Evolutionary conservation across 2,797 vertebrate species (phyloP).

Genomic region (Petrocephalus sullivani): DNA sequence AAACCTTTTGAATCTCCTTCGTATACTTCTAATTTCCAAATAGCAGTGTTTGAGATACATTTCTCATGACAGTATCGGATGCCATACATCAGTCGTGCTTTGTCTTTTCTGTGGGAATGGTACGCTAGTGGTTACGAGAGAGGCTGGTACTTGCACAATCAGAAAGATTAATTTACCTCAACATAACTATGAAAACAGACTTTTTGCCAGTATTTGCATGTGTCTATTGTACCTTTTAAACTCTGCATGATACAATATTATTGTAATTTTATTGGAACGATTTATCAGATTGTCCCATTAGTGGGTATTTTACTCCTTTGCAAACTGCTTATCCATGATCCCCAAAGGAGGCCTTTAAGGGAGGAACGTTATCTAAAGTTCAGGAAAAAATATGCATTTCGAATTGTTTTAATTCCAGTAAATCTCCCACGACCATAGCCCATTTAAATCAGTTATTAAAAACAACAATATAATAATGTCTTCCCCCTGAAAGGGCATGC

Average conservation of each 20-base stretch:
- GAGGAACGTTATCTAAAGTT: not conserved
- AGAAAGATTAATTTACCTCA: not conserved
- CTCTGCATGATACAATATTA: not conserved
- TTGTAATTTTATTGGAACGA: not conserved
- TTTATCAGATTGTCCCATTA: not conserved
- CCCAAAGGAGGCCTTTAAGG: not conserved
- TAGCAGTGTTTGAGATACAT: not conserved
- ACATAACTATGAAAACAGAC: not conserved
- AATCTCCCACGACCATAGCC: not conserved
- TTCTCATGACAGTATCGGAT: not conserved
- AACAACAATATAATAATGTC: not conserved
- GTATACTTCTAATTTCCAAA: not conserved
- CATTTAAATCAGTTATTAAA: not conserved
- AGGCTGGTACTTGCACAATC: not conserved
- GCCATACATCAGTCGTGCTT: not conserved
- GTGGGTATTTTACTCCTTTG: not conserved
- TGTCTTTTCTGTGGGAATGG: not conserved
- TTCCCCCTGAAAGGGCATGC: not conserved
- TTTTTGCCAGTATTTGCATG: not conserved
- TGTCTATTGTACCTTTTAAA: not conserved
- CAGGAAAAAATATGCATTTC: not conserved
- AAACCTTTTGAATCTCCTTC: not conserved
- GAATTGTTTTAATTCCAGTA: not conserved
- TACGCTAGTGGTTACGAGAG: not conserved
- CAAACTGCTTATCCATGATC: not conserved